Conservation (phyloP, 2,797 vertebrate species). For the Clarias laeviceps region DNA sequence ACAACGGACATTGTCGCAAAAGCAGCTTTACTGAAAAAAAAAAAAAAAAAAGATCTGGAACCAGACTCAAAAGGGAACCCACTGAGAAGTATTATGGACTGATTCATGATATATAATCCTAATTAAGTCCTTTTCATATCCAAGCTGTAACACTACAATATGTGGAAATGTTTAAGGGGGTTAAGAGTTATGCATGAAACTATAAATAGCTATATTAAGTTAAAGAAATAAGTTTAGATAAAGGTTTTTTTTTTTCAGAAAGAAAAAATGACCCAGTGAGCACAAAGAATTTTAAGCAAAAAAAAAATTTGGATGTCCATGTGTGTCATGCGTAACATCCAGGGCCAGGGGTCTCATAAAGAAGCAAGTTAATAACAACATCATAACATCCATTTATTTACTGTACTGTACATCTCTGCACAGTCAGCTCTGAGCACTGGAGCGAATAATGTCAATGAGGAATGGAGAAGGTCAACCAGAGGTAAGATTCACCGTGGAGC, state of each 20-base stretch:
- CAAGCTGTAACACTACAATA: neutral
- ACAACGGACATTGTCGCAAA: too few species aligned
- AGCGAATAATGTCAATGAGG: constrained; percentile 52
- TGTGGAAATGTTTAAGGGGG: neutral
- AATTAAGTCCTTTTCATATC: neutral
- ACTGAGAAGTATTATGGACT: neutral
- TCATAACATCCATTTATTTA: constrained; percentile 48
- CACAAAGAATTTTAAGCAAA: constrained; percentile 48
- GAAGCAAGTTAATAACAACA: constrained; percentile 30
- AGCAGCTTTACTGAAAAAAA: too few species aligned
- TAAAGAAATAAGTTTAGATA: constrained; percentile 9
- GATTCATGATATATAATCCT: neutral
- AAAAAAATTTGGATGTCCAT: constrained; percentile 16
- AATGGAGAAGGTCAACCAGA: constrained; percentile 68
- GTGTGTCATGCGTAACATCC: neutral
- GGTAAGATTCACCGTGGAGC: constrained; percentile 68
- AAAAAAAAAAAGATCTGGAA: too few species aligned
- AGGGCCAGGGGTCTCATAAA: neutral
- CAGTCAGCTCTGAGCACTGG: constrained; percentile 62
- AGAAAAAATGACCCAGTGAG: constrained; percentile 59
- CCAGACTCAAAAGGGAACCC: too few species aligned
- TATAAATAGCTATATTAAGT: neutral
- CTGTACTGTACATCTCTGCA: constrained; percentile 50
- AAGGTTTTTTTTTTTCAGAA: constrained; percentile 31
- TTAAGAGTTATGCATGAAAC: neutral